Percentiles rank a stretch among this genome's conserved stretches.
Conservation (phyloP, 2,888 invertebrate genomes). For the Pristionchus exspectatus region DNA sequence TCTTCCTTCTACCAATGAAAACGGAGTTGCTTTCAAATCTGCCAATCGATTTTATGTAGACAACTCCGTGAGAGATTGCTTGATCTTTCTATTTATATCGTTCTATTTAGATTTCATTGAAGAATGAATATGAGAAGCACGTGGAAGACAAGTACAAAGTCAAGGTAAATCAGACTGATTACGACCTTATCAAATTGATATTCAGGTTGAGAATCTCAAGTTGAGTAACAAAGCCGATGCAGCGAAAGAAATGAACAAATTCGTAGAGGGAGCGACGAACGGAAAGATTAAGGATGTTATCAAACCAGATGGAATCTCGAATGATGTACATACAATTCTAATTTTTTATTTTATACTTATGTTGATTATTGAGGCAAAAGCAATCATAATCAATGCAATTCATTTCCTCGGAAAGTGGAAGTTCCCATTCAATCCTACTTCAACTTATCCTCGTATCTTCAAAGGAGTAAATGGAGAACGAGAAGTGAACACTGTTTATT, state of each 20-base stretch:
- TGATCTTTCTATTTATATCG: neutral
- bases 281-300: constrained; percentile 89
- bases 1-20: neutral
- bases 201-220: neutral
- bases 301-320: constrained; percentile 79
- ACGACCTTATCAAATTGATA: neutral
- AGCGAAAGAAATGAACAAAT: constrained; percentile 85
- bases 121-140: constrained; percentile 57
- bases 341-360: constrained; percentile 80
- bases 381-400: neutral
- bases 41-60: constrained; percentile 5
- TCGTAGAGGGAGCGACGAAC: constrained; percentile 89
- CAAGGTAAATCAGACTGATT: constrained; percentile 58
- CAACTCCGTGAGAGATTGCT: neutral
- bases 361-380: neutral
- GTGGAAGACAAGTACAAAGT: constrained; percentile 59
- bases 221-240: neutral
- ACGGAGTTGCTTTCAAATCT: constrained; percentile 6
- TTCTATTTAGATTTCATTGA: constrained; percentile 51
- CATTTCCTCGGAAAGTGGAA: constrained; percentile 75
- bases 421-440: constrained; percentile 38
- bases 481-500: constrained; percentile 53
- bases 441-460: constrained; percentile 85
- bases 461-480: constrained; percentile 80
- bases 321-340: constrained; percentile 78